Percentiles rank a stretch among this genome's conserved stretches.
phyloP scores from a whole-genome alignment of 2,888 invertebrate genomes.

The Brachypalpus laphriformis region DNA sequence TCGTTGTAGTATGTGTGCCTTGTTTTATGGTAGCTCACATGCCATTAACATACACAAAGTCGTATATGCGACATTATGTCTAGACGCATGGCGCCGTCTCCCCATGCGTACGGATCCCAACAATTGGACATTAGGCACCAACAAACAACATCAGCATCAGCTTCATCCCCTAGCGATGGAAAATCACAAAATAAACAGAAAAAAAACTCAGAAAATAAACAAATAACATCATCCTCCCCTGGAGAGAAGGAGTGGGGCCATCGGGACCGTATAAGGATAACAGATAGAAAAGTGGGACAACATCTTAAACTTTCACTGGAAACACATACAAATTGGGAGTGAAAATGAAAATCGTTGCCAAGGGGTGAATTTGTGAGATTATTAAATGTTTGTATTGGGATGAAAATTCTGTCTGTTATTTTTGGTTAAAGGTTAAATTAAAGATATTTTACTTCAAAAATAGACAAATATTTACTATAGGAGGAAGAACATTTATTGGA shows the following conservation, averaged over 20 bases:
- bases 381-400: slow-evolving; percentile 35
- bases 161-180: slow-evolving; percentile 36
- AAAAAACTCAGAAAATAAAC: slow-evolving; percentile 48
- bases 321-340: neutral
- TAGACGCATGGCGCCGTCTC: slow-evolving; percentile 77
- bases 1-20: neutral
- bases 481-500: too few species aligned
- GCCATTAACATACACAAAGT: slow-evolving; percentile 49
- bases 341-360: slow-evolving; percentile 27
- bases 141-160: slow-evolving; percentile 25
- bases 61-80: slow-evolving; percentile 76
- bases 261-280: neutral
- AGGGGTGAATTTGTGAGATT: slow-evolving; percentile 31
- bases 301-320: slow-evolving; percentile 6
- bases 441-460: neutral
- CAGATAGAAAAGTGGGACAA: slow-evolving; percentile 12
- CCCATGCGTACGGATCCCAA: slow-evolving; percentile 42
- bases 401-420: slow-evolving; percentile 8
- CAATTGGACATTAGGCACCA: slow-evolving; percentile 59
- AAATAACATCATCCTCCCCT: slow-evolving; percentile 43
- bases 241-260: neutral
- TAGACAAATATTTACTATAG: slow-evolving; percentile 1
- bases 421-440: slow-evolving; percentile 3
- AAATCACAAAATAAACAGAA: slow-evolving; percentile 38
- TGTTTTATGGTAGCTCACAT: slow-evolving; percentile 40